A percentile compares a stretch with the other conserved stretches of the same genome.
Evolutionary conservation across 2,113 vertebrate genomes (phyloP).

Genomic region (Diglossa brunneiventris): DNA sequence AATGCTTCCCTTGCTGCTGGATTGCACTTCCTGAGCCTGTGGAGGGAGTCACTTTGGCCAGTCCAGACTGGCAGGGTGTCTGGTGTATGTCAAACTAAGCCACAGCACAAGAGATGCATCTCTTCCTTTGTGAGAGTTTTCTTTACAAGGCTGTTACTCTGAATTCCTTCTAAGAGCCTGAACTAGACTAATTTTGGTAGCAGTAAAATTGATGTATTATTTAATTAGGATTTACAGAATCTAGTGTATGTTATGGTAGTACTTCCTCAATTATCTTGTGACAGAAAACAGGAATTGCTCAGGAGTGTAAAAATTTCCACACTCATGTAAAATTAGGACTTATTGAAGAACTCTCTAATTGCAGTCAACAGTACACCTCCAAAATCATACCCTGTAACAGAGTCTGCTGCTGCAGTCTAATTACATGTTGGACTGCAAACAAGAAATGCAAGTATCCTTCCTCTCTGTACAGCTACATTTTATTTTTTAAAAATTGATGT

Average conservation of each 20-base stretch:
- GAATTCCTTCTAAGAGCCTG: neutral
- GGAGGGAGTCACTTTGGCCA: neutral
- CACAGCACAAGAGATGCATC: neutral
- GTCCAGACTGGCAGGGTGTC: neutral
- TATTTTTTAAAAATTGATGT: neutral
- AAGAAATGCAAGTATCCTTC: neutral
- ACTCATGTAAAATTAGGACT: neutral
- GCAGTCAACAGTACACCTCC: neutral
- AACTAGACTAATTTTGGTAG: neutral
- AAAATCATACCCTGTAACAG: neutral
- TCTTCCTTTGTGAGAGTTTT: neutral
- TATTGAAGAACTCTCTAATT: neutral
- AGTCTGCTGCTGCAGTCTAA: neutral
- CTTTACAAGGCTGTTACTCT: neutral
- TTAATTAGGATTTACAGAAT: neutral
- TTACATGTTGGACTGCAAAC: neutral
- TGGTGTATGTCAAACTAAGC: neutral
- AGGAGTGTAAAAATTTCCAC: neutral
- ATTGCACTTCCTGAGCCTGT: rapidly evolving
- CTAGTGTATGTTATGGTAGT: neutral
- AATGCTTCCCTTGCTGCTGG: neutral
- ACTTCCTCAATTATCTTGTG: neutral
- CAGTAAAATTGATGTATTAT: neutral
- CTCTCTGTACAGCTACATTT: neutral
- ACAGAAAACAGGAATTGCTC: neutral